Base-by-base conservation (phyloP, 2,888 invertebrate species). In the Neoscelio sp. region DNA sequence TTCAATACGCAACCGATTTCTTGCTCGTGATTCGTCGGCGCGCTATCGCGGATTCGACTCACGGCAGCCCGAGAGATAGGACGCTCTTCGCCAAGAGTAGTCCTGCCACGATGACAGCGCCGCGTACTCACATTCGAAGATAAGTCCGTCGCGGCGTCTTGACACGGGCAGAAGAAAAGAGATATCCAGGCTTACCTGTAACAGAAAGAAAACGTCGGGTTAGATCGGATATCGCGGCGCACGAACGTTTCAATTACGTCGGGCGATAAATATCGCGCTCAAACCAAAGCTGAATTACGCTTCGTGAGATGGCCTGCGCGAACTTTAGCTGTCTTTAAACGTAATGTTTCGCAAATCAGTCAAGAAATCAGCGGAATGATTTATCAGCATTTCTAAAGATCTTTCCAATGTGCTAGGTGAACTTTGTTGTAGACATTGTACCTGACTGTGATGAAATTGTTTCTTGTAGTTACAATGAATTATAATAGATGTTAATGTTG, bases 181-280 rank as follows among this genome's bases (percentile, higher is more conserved):
- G 75, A 80, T 82, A 80, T 84, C 83, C 71, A 73, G 23, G 80
- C 85, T 86, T 84, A 87, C 87, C 84, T 84, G 83, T 40, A 86
- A 86, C 84, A 85, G 83, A 87, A 83, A 86, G 82, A 83, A 83
- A 83, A 80, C 77, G 58, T 74, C 46, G 84, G 68, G 80, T 85
- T 83, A 85, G 83, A 85, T 85, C 84, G 80, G 83, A 75, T 84
- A 82, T 84, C 85, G 77, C 75, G 33, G 28, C 64, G 78, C 83
- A 82, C 78, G 83, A 84, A 87, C 84, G 83, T 86, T 86, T 87
- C 86, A 85, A 87, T 87, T 86, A 85, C 83, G 73, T 62, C 38
- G 18, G 33, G 50, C 78, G 83, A 85, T 85, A 85, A 87, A 84
- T 85, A 85, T 84, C 84, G 78, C 76, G 79, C 77, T 70, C 60